phyloP scores from a whole-genome alignment of 1,140 invertebrate species.

The Stegodyphus mimosarum region DNA sequence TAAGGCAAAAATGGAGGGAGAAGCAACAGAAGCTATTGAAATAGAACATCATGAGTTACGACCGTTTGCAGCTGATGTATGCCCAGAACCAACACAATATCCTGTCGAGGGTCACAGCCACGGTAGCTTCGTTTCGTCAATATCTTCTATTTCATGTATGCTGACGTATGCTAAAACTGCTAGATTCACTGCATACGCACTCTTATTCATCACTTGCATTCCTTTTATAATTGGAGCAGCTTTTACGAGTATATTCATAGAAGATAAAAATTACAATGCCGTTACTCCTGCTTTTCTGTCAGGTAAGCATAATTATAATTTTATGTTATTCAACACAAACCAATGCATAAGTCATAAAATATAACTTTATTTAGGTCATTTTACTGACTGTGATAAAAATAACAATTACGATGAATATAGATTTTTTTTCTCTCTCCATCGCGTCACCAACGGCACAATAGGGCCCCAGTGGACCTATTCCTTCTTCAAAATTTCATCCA shows the following conservation, averaged over 20 bases:
- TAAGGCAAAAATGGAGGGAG: too few relatives aligned
- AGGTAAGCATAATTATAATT: not conserved
- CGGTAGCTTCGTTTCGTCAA: not conserved
- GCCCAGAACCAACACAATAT: too few relatives aligned
- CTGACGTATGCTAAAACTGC: not conserved
- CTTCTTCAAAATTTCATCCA: too few relatives aligned
- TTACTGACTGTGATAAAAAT: too few relatives aligned
- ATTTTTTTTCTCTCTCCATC: too few relatives aligned
- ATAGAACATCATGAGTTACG: not conserved
- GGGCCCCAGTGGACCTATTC: too few relatives aligned
- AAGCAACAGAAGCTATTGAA: not conserved
- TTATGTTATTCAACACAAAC: too few relatives aligned
- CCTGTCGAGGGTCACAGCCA: not conserved
- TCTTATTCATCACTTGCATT: not conserved
- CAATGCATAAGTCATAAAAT: too few relatives aligned
- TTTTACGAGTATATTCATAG: not conserved
- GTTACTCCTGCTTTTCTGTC: not conserved
- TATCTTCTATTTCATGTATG: not conserved
- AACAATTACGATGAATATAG: too few relatives aligned
- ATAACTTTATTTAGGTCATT: too few relatives aligned
- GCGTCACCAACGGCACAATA: too few relatives aligned
- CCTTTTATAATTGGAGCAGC: not conserved
- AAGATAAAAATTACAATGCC: not conserved
- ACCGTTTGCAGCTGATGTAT: not conserved
- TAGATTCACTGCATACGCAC: not conserved